Evolutionary conservation across 2,113 vertebrate species (phyloP).

Genomic region (Naja naja): DNA sequence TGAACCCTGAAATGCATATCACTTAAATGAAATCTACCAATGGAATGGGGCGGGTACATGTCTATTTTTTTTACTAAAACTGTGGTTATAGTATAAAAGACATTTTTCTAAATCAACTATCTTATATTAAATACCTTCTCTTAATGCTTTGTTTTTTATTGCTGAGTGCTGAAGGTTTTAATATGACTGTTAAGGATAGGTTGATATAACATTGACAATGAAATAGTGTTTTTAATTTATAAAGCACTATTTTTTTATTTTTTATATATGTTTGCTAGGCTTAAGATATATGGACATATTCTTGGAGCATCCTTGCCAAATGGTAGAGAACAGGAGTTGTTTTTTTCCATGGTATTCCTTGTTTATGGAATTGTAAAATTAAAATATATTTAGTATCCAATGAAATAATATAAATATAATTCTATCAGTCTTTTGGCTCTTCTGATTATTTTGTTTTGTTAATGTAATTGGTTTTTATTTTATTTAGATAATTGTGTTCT

Average conservation of each 20-base stretch:
- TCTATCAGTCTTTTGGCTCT: too few relatives aligned
- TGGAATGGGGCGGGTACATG: background rate
- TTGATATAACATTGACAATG: background rate
- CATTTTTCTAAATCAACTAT: slow-evolving; percentile 6
- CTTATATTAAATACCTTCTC: background rate
- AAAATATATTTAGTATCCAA: too few relatives aligned
- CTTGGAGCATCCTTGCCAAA: too few relatives aligned
- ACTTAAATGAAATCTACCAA: slow-evolving; percentile 6
- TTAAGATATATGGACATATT: too few relatives aligned
- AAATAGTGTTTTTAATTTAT: background rate
- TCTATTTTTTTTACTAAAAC: background rate
- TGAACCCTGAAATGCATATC: background rate
- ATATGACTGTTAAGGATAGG: background rate
- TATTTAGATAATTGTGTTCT: background rate
- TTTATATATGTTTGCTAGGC: too few relatives aligned
- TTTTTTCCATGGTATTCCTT: too few relatives aligned
- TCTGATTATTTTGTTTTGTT: background rate
- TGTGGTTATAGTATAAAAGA: background rate
- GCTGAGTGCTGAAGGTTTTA: background rate
- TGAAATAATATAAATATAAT: too few relatives aligned
- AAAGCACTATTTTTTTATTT: too few relatives aligned
- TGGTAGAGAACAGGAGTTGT: too few relatives aligned
- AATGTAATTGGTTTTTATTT: background rate
- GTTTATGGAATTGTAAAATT: too few relatives aligned
- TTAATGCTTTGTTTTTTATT: background rate